Evolutionary conservation across 2,113 vertebrate genomes (phyloP).

Genomic region (Xyrauchen texanus): DNA sequence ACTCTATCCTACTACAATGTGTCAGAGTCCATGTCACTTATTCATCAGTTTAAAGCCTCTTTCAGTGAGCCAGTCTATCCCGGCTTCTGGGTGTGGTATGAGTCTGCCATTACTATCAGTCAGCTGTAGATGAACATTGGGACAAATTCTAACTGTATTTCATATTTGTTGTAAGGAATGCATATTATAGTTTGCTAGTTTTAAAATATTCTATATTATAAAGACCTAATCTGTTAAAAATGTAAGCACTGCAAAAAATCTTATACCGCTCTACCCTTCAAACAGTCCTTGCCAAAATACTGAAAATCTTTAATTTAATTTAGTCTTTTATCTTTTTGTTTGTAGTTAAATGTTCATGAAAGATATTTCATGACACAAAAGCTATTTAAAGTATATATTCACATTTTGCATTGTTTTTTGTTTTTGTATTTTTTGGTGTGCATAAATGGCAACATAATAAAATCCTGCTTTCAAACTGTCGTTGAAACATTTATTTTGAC

Average conservation of each 20-base stretch:
- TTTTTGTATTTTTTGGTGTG: no score
- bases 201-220: not conserved
- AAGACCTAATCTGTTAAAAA: not conserved
- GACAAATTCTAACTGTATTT: not conserved
- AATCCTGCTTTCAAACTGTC: not conserved
- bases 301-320: not conserved
- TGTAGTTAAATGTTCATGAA: not conserved
- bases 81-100: constrained; percentile 85
- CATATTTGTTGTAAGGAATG: not conserved
- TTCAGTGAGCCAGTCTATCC: constrained; percentile 79
- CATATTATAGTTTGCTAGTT: not conserved
- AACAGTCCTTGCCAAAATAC: no score
- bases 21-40: constrained; percentile 73
- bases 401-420: not conserved
- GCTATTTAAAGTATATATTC: not conserved
- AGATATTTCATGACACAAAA: not conserved
- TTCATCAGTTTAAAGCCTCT: constrained; percentile 77
- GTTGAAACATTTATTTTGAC: not conserved
- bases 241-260: no score
- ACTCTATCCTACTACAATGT: constrained; percentile 78
- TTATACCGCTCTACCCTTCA: no score
- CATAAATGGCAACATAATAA: constrained; percentile 6
- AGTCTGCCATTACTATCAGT: constrained; percentile 71
- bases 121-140: constrained; percentile 59
- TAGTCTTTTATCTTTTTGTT: not conserved